phyloP scores from a whole-genome alignment of 2,113 vertebrate species.

The Grallaria varia region DNA sequence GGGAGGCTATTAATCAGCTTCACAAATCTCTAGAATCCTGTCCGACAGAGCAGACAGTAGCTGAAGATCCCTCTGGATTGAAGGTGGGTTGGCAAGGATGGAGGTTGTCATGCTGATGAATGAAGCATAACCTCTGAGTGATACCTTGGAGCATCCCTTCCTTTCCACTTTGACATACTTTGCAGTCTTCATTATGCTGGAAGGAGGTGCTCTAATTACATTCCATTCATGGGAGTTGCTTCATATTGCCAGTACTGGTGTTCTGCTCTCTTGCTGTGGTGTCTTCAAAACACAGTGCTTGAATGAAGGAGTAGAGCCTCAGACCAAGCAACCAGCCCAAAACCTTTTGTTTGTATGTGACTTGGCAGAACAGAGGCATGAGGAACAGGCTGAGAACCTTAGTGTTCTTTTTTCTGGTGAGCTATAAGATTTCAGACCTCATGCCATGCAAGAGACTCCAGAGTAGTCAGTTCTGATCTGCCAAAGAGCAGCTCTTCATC shows the following conservation, averaged over 20 bases:
- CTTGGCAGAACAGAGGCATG: not conserved
- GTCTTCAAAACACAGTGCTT: not conserved
- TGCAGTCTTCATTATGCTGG: not conserved
- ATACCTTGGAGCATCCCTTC: not conserved
- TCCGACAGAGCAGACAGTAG: slow-evolving; percentile 72
- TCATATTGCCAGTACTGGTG: not conserved
- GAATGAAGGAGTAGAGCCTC: not conserved
- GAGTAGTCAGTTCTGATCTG: not conserved
- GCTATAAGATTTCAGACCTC: not conserved
- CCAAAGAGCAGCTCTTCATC: not conserved
- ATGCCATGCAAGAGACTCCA: not conserved
- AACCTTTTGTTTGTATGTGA: not conserved
- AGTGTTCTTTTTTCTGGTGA: not conserved
- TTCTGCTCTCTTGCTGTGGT: not conserved
- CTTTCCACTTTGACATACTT: not conserved
- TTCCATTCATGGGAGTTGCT: not conserved
- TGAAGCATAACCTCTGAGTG: not conserved
- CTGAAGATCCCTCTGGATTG: slow-evolving; percentile 83
- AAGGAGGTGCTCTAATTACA: not conserved
- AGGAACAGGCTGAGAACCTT: not conserved
- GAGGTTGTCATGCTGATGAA: not conserved
- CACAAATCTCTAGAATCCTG: slow-evolving; percentile 87
- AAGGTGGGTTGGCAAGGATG: slow-evolving; percentile 70
- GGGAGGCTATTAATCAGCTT: slow-evolving; percentile 86
- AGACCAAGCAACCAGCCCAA: not conserved